These are phyloP conservation scores for Monopis laevigella DNA, from an alignment of 2,888 invertebrate species.

Conservation along the genomic window DNA sequence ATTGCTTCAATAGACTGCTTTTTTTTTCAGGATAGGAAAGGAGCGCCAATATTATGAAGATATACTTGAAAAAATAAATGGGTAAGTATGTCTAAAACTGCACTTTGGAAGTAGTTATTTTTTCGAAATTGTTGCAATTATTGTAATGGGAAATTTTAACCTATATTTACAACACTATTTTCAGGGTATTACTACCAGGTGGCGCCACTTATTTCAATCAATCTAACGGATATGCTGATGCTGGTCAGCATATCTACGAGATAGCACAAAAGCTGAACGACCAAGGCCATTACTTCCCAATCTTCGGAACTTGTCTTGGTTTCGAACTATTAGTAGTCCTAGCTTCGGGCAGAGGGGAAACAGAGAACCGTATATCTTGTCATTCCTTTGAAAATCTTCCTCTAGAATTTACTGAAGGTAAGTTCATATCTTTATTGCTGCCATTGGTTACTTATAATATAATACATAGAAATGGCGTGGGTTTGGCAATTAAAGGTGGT, in stretches of 20 bases:
- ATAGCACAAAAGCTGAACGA: constrained; percentile 75
- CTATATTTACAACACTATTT: neutral
- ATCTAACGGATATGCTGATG: constrained; percentile 78
- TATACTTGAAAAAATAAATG: constrained; percentile 74
- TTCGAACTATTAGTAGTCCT: constrained; percentile 81
- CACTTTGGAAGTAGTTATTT: no score
- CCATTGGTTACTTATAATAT: no score
- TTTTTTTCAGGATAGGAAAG: constrained; percentile 74
- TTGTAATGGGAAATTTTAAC: no score
- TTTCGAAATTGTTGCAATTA: no score
- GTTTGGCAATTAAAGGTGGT: no score
- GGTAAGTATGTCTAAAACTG: constrained; percentile 57
- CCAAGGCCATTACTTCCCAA: constrained; percentile 79
- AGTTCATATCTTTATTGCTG: no score
- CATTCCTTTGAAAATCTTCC: constrained; percentile 70
- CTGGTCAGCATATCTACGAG: constrained; percentile 75
- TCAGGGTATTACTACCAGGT: constrained; percentile 75
- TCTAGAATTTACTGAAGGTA: constrained; percentile 74
- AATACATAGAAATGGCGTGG: no score
- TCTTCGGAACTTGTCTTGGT: constrained; percentile 91
- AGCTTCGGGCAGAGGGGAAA: constrained; percentile 48
- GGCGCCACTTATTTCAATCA: constrained; percentile 78
- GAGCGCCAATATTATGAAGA: constrained; percentile 69
- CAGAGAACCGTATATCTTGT: constrained; percentile 71
- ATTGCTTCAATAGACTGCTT: no score